Base-by-base conservation (phyloP, 2,888 invertebrate genomes). In the Nymphalis urticae region DNA sequence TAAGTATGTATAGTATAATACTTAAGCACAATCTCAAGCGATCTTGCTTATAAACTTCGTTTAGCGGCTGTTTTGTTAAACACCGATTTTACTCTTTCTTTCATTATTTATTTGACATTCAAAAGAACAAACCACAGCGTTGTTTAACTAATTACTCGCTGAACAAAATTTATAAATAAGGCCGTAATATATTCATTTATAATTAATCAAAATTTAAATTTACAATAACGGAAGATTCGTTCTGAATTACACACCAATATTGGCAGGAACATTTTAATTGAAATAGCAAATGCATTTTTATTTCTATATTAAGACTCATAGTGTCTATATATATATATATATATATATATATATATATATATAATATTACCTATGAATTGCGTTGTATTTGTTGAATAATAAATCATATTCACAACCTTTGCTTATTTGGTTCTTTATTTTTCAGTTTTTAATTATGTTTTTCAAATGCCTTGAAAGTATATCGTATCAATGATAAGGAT, bases 331-430 rank as follows among this genome's bases (percentile, higher is more conserved):
- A 32, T 32, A 32, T 66, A 21, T 32, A 19, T 32, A 32, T 32
- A 32, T 66, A 21, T 32, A 19, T n/a, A n/a, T n/a, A n/a, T n/a
- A n/a, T n/a, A n/a, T n/a, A n/a, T 32, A 32, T 32, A 32, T 66
- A 21, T 32, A 19, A 47, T 48, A 62, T n/a, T 48, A 21, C 6
- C 17, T 50, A 42, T 48, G n/a, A 36, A 66, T 54, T 71, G 59
- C 64, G 58, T 70, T 48, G 27, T 61, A 75, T 66, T 71, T 73
- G 70, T 72, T 70, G 74, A 68, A 54, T 71, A 69, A 65, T 68
- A 69, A 71, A 66, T 73, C 62, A 74, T 73, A 68, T 64, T 77
- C 77, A 78, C 78, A 78, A 78, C 77, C 78, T 70, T 71, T 69
- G 74, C 64, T 62, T 68, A 58, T 64, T 66, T 70, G 69, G 62